Evolutionary conservation across 2,113 vertebrate genomes (phyloP).

Genomic region (Pachycephala philippinensis): DNA sequence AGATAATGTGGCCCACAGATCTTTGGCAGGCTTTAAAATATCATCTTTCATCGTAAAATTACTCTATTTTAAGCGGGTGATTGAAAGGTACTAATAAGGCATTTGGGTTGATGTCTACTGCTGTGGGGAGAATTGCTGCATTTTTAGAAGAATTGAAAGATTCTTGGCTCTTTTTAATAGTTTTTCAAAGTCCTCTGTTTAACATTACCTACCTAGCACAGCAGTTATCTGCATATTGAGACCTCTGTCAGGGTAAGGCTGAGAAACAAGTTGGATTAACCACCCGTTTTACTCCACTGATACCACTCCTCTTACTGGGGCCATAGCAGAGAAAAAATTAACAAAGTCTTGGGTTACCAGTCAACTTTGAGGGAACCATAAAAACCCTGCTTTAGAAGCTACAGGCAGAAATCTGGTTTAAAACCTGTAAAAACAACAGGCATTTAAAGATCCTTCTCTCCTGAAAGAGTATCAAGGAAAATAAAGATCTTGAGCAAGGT

Average conservation of each 20-base stretch:
- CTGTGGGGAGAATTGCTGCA: neutral
- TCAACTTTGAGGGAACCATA: neutral
- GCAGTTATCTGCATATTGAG: neutral
- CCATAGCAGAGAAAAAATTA: neutral
- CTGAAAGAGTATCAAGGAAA: neutral
- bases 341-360: neutral
- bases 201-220: neutral
- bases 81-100: neutral
- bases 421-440: neutral
- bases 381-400: neutral
- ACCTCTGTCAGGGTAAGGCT: neutral
- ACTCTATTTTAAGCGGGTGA: neutral
- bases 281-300: neutral
- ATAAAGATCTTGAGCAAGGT: neutral
- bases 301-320: neutral
- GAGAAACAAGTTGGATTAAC: neutral
- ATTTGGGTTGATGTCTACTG: neutral
- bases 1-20: neutral
- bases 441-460: neutral
- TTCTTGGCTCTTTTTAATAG: neutral
- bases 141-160: neutral
- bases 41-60: neutral
- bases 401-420: neutral
- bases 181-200: neutral
- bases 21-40: conserved; percentile 14